phyloP scores from a whole-genome alignment of 2,888 invertebrate species.

The Lepidochitona cinerea region DNA sequence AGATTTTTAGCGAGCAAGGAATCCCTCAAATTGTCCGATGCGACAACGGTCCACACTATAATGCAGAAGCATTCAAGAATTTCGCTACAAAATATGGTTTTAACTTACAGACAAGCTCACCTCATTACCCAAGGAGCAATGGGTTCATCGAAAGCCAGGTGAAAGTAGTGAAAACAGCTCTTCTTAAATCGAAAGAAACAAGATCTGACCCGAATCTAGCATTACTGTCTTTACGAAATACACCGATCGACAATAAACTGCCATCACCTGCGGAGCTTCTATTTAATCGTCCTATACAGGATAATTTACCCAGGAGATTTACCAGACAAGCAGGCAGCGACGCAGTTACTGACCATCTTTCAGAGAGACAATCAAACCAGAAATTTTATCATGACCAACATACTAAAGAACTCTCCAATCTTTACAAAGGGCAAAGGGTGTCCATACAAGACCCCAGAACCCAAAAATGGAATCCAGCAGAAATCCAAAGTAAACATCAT shows the following conservation, averaged over 20 bases:
- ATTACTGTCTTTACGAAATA: background rate
- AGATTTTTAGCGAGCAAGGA: constrained; percentile 19
- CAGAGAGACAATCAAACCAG: too few species aligned
- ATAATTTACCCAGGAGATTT: constrained; percentile 1
- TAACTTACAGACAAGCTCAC: background rate
- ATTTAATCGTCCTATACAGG: background rate
- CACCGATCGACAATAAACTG: constrained; percentile 2
- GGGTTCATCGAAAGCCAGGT: constrained; percentile 10
- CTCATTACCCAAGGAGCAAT: constrained; percentile 4
- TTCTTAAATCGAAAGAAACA: background rate
- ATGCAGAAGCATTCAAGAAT: background rate
- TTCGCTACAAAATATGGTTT: background rate
- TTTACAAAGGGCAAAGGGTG: too few species aligned
- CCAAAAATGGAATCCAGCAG: too few species aligned
- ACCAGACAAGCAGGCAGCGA: too few species aligned
- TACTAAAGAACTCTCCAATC: too few species aligned
- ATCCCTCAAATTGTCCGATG: constrained; percentile 22
- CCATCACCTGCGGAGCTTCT: constrained; percentile 5
- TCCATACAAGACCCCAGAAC: too few species aligned
- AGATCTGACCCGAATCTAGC: constrained; percentile 2
- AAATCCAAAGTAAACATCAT: too few species aligned
- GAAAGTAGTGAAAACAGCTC: background rate
- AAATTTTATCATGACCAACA: too few species aligned
- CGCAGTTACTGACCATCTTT: too few species aligned
- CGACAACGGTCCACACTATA: constrained; percentile 34